Conservation (phyloP, 2,113 vertebrate species). For the Dromiciops gliroides region DNA sequence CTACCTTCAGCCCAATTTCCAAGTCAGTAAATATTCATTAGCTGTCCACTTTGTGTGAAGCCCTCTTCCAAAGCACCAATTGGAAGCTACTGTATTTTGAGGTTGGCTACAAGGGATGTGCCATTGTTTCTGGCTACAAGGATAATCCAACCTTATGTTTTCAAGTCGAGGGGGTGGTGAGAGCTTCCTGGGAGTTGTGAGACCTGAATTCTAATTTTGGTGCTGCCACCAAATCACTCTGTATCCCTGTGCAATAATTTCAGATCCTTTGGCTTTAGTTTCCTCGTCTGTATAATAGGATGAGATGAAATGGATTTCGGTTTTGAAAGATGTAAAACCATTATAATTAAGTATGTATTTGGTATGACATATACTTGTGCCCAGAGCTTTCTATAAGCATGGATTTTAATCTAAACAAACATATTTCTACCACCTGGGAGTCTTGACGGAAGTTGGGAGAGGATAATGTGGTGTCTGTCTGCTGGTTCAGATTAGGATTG, state of each 20-base stretch:
- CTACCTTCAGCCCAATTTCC: not conserved
- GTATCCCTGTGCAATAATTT: not conserved
- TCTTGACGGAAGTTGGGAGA: constrained; percentile 28
- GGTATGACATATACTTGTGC: not conserved
- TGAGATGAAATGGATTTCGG: not conserved
- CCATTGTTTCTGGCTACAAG: not conserved
- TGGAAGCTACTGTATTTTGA: not conserved
- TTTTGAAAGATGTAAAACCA: not conserved
- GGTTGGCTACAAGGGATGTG: not conserved
- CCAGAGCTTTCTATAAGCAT: not conserved
- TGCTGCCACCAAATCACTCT: not conserved
- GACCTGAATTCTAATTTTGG: not conserved
- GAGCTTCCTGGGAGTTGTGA: not conserved
- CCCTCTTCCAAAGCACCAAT: not conserved
- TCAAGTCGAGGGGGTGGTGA: not conserved
- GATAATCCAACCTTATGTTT: not conserved
- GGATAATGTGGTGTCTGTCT: not conserved
- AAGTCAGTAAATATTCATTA: not conserved
- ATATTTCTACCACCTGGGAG: not conserved
- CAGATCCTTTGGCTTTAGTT: not conserved
- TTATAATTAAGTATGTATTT: not conserved
- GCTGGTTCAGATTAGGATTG: not conserved
- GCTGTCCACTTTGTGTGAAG: not conserved
- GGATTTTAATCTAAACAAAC: constrained; percentile 24
- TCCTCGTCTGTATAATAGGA: not conserved